Evolutionary conservation across 2,797 vertebrate genomes (phyloP), one percentile per base, ranked within the genome.

Genomic region (Macropus fuliginosus): DNA sequence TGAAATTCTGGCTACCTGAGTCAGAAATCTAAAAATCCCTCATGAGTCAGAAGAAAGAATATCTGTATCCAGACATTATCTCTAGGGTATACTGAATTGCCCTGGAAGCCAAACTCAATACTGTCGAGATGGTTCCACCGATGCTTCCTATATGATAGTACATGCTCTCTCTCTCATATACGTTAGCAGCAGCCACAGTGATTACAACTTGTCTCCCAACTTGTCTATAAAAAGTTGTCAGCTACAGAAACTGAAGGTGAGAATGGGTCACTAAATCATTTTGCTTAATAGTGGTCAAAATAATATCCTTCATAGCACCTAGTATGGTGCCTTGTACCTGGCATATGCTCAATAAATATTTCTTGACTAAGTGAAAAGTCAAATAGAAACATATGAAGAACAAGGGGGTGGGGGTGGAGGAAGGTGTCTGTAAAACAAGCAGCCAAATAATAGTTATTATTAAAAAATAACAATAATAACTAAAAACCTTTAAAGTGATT

Each of bases 311-410:
- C 6, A 21, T 11, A 56, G 66, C 34, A 95, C 56, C 34, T 91
- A 91, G n/a, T 92, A 81, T 81, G 16, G 8, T 81, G 5, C 18
- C 18, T 81, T 74, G 62, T 21, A 40, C 8, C 6, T 81, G n/a
- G 66, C 66, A 81, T 50, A 27, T 1, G 91, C 90, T 93, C 40
- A 91, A 31, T 87, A 57, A 55, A 50, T 91, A 91, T 52, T 55
- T 96, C 92, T n/a, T 91, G 11, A 93, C 18, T 57, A 57, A 31
- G 2, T 91, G 57, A 27, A 87, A 87, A 9, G 3, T 46, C 10
- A 87, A 87, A 50, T 87, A 87, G 40, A 87, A 87, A 87, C 21
- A 87, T 95, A 57, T 91, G 29, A 94, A 90, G 5, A 81, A 50
- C 74, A 27, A 74, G 27, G 31, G 16, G n/a, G 14, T 74, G n/a